These are phyloP conservation scores for Gymnoscopelus braueri DNA, from an alignment of 2,797 vertebrate species.

Conservation along the genomic window DNA sequence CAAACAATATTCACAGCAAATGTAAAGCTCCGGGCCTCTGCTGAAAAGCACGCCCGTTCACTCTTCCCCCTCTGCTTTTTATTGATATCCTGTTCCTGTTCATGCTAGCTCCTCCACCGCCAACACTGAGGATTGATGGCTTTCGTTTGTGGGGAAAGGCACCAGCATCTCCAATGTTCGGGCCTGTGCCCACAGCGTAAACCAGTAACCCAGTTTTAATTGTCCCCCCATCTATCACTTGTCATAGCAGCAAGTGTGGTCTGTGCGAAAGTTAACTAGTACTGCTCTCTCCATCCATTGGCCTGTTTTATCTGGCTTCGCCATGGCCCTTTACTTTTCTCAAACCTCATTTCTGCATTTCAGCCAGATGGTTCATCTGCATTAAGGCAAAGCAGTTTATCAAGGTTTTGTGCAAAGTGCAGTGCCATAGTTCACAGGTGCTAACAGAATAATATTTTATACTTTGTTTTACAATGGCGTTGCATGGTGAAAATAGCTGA, in stretches of 20 bases:
- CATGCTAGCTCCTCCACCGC: conserved; percentile 53
- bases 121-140: conserved; percentile 76
- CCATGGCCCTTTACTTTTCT: conserved; percentile 19
- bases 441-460: background rate
- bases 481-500: too few species aligned
- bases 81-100: conserved; percentile 64
- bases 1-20: conserved; percentile 8
- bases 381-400: too few species aligned
- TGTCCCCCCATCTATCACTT: conserved; percentile 80
- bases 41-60: conserved; percentile 34
- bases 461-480: too few species aligned
- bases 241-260: conserved; percentile 61
- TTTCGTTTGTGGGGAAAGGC: conserved; percentile 76
- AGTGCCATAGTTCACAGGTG: background rate
- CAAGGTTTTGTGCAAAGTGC: background rate
- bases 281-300: conserved; percentile 37
- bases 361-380: background rate
- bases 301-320: conserved; percentile 40
- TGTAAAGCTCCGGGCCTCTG: conserved; percentile 22
- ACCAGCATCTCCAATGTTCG: conserved; percentile 70
- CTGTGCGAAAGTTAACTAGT: conserved; percentile 68
- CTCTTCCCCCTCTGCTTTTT: conserved; percentile 39
- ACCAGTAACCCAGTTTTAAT: conserved; percentile 87
- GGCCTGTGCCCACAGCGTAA: conserved; percentile 71
- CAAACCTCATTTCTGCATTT: conserved; percentile 9